Percentiles rank a stretch among this genome's conserved stretches.
These are phyloP conservation scores for Myrmecophaga tridactyla DNA, from an alignment of 2,113 vertebrate species.

Conservation along the genomic window DNA sequence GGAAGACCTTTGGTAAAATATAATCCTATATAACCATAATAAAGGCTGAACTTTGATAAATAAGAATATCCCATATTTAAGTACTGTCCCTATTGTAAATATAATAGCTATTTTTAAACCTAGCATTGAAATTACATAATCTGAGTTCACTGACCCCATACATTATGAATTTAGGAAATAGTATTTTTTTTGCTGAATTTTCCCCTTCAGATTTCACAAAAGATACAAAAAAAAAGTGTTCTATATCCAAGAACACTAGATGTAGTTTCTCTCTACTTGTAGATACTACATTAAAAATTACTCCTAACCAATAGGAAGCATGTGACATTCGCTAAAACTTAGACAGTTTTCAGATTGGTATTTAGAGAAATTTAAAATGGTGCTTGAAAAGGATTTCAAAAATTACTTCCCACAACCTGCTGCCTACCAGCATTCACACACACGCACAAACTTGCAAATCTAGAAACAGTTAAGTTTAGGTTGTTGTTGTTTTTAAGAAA, in stretches of 20 bases:
- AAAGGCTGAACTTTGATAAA: neutral
- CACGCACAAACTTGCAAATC: neutral
- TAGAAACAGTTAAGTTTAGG: neutral
- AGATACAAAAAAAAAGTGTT: neutral
- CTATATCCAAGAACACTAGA: neutral
- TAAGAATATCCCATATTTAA: neutral
- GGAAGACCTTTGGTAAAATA: constrained; percentile 1
- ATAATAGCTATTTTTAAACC: constrained; percentile 17
- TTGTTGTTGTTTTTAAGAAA: neutral
- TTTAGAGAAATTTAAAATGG: constrained; percentile 23
- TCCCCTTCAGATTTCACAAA: neutral
- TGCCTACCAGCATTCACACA: neutral
- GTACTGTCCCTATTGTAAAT: neutral
- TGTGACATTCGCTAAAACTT: neutral
- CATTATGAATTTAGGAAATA: neutral
- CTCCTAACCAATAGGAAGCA: neutral
- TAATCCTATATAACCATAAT: neutral
- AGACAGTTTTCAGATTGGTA: constrained; percentile 1
- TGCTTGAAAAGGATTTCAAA: neutral
- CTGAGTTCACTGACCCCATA: neutral
- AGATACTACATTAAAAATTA: neutral
- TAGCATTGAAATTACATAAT: neutral
- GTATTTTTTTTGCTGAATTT: neutral
- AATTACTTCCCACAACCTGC: neutral
- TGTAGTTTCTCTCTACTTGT: neutral